Evolutionary conservation across 1,140 invertebrate genomes (phyloP).

Genomic region (Drosophila varians): DNA sequence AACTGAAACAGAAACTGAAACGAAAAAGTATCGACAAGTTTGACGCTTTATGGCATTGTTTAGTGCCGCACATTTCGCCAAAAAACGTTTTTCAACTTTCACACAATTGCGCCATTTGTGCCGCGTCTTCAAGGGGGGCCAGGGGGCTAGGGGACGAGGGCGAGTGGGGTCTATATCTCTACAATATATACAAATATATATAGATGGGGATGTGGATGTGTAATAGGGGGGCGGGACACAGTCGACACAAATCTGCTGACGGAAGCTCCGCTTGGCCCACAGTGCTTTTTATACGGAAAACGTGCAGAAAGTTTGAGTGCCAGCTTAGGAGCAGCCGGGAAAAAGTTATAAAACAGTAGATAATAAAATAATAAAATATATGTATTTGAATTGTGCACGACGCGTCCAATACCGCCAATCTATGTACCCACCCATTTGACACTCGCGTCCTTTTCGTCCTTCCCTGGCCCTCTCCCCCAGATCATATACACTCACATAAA

Average conservation of each 20-base stretch:
- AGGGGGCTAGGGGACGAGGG: too few relatives aligned
- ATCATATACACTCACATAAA: constrained; percentile 30
- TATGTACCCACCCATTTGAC: background rate
- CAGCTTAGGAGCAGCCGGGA: constrained; percentile 64
- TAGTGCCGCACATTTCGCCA: constrained; percentile 80
- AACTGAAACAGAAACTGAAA: too few relatives aligned
- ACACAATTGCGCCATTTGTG: constrained; percentile 80
- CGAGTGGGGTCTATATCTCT: background rate
- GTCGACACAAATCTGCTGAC: constrained; percentile 77
- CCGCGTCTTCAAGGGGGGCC: constrained; percentile 59
- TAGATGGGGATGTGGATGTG: background rate
- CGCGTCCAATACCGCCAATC: constrained; percentile 20
- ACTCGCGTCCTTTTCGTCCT: background rate
- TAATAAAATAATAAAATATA: constrained; percentile 82
- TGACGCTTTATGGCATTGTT: constrained; percentile 82
- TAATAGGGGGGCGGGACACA: constrained; percentile 5
- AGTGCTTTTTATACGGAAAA: constrained; percentile 77
- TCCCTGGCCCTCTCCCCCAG: background rate
- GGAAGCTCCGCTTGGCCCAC: constrained; percentile 65
- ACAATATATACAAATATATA: constrained; percentile 16
- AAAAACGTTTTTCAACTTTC: constrained; percentile 82
- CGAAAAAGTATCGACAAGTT: constrained; percentile 80
- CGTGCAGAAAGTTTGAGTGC: constrained; percentile 81
- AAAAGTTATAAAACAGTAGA: constrained; percentile 82
- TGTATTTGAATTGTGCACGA: constrained; percentile 76